These are phyloP conservation scores for Drosophila trapezifrons DNA, from an alignment of 1,140 invertebrate genomes.

Conservation along the genomic window DNA sequence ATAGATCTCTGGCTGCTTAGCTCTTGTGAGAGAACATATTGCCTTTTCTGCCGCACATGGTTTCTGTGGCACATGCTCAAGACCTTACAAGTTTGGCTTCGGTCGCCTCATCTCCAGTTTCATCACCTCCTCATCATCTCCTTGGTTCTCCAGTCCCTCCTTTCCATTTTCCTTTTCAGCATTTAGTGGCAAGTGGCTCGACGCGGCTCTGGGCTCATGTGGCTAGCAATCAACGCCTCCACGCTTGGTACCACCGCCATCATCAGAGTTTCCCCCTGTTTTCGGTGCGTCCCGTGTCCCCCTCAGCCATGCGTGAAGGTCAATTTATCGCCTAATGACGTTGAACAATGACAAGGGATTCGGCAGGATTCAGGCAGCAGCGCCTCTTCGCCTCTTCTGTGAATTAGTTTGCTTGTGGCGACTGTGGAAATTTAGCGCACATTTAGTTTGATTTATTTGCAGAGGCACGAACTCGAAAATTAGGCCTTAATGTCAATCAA, in stretches of 20 bases:
- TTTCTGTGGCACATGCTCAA: conserved; percentile 48
- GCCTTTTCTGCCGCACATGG: conserved; percentile 5
- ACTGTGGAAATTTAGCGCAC: conserved; percentile 47
- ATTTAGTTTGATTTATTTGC: conserved; percentile 67
- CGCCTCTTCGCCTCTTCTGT: background rate
- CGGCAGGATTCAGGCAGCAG: conserved; percentile 1
- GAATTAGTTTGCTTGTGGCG: conserved; percentile 6
- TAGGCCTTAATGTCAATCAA: background rate
- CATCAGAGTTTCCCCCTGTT: background rate
- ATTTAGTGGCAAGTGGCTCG: conserved; percentile 43
- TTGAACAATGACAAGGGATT: conserved; percentile 63
- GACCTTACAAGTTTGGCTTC: conserved; percentile 44
- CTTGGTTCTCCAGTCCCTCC: background rate
- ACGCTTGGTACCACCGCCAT: background rate
- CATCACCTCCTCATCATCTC: conserved; percentile 5
- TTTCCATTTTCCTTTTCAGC: conserved; percentile 11
- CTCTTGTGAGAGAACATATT: conserved; percentile 24
- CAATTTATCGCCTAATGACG: conserved; percentile 80
- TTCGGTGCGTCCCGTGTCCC: background rate
- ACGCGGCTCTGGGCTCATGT: conserved; percentile 38
- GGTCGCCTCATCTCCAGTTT: conserved; percentile 9
- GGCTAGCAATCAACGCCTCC: conserved; percentile 67
- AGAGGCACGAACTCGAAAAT: conserved; percentile 11
- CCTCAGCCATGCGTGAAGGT: conserved; percentile 67
- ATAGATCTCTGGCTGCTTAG: background rate